A percentile compares a stretch with the other conserved stretches of the same genome.
These are phyloP conservation scores for Brachylomia viminalis DNA, from an alignment of 2,888 invertebrate genomes.

Conservation along the genomic window DNA sequence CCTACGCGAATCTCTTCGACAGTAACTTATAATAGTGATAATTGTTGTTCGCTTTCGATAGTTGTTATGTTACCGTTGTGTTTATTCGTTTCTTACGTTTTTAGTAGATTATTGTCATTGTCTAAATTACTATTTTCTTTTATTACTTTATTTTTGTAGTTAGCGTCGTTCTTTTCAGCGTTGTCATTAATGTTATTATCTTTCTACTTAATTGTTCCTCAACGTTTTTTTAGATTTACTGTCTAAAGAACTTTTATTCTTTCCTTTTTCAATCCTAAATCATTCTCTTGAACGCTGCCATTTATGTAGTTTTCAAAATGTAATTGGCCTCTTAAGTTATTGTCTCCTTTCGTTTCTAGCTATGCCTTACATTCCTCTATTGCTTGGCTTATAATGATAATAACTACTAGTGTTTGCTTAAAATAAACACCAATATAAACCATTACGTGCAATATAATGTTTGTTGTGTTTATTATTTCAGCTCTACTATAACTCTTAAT, in stretches of 20 bases:
- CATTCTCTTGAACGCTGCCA: not conserved
- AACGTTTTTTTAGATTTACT: not conserved
- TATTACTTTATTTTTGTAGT: constrained; percentile 1
- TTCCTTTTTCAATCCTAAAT: not conserved
- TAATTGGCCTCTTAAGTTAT: not conserved
- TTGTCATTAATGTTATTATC: not conserved
- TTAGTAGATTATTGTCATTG: not conserved
- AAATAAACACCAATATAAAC: constrained; percentile 17
- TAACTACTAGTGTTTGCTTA: not conserved
- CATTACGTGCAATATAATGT: constrained; percentile 34
- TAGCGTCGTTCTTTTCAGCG: not conserved
- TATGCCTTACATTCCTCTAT: not conserved
- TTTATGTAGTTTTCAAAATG: not conserved
- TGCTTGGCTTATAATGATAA: not conserved
- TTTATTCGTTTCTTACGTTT: constrained; percentile 18
- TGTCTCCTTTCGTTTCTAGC: not conserved
- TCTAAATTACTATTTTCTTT: constrained; percentile 2
- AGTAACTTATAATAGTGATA: constrained; percentile 39
- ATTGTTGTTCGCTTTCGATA: constrained; percentile 49
- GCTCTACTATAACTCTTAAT: constrained; percentile 48
- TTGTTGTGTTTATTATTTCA: constrained; percentile 43
- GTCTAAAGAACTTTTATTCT: not conserved
- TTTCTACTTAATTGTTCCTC: not conserved
- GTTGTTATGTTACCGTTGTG: constrained; percentile 19
- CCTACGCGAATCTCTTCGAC: constrained; percentile 70